phyloP scores from a whole-genome alignment of 2,888 invertebrate genomes.

The Trichopoda pennipes region DNA sequence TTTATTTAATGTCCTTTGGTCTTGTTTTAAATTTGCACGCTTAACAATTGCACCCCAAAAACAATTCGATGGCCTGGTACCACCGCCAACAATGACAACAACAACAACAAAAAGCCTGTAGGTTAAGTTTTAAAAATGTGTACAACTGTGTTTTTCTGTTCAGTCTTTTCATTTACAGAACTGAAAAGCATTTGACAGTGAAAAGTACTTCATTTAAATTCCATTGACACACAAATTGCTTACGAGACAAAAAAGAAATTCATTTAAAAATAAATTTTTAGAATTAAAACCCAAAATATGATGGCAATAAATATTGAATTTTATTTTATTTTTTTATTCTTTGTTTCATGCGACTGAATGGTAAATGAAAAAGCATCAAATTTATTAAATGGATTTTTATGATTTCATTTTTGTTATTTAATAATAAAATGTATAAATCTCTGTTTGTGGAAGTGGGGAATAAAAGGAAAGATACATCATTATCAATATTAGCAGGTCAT shows the following conservation, averaged over 20 bases:
- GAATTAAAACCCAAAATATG: background rate
- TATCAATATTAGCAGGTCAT: too few relatives aligned
- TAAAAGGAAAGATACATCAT: too few relatives aligned
- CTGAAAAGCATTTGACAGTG: slow-evolving; percentile 1
- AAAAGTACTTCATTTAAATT: slow-evolving; percentile 42
- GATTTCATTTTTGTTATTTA: too few relatives aligned
- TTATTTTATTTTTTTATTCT: too few relatives aligned
- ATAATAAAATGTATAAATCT: too few relatives aligned
- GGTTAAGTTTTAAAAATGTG: slow-evolving; percentile 7
- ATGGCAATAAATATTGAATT: too few relatives aligned
- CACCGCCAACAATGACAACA: background rate
- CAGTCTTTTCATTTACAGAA: background rate
- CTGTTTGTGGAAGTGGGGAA: too few relatives aligned
- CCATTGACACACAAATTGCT: slow-evolving; percentile 30
- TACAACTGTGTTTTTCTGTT: slow-evolving; percentile 6
- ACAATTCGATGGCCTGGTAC: background rate
- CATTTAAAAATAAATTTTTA: background rate
- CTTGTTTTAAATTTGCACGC: background rate
- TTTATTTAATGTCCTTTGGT: background rate
- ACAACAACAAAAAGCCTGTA: background rate
- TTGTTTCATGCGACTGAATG: too few relatives aligned
- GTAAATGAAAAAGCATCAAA: too few relatives aligned
- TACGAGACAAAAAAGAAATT: background rate
- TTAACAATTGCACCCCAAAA: background rate
- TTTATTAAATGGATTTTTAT: too few relatives aligned